A percentile compares a stretch with the other conserved stretches of the same genome.
These are phyloP conservation scores for Trichonephila clavata DNA, from an alignment of 1,140 invertebrate genomes.

Conservation along the genomic window DNA sequence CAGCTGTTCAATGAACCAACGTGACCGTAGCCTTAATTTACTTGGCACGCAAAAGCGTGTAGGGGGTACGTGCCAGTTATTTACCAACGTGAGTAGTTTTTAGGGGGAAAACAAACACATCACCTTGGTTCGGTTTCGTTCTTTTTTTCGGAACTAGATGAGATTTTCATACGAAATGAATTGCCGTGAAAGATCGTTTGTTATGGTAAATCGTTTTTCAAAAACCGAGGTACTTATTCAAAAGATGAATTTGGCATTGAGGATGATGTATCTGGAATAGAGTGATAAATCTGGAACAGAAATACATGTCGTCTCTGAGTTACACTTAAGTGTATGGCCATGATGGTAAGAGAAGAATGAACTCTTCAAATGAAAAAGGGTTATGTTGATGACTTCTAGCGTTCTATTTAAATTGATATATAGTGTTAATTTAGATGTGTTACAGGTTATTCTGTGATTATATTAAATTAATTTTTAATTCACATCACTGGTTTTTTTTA, in stretches of 20 bases:
- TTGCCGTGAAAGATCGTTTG: background rate
- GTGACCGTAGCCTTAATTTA: conserved; percentile 35
- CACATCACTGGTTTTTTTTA: no score
- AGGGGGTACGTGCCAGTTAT: background rate
- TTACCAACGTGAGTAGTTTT: background rate
- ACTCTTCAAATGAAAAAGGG: no score
- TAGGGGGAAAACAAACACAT: background rate
- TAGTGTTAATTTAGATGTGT: no score
- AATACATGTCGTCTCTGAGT: background rate
- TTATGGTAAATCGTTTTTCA: background rate
- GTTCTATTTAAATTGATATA: no score
- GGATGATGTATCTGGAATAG: background rate
- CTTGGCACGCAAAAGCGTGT: background rate
- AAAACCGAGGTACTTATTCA: background rate
- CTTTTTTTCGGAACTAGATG: background rate
- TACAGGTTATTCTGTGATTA: no score
- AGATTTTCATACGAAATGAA: background rate
- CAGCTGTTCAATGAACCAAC: conserved; percentile 38
- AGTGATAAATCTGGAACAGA: background rate
- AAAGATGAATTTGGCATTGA: background rate
- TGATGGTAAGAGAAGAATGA: background rate
- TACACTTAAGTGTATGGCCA: background rate
- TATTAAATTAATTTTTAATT: no score
- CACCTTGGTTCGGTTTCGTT: background rate
- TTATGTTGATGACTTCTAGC: no score